These are phyloP conservation scores for Acipenser oxyrinchus DNA, from an alignment of 2,797 vertebrate species.

Conservation along the genomic window DNA sequence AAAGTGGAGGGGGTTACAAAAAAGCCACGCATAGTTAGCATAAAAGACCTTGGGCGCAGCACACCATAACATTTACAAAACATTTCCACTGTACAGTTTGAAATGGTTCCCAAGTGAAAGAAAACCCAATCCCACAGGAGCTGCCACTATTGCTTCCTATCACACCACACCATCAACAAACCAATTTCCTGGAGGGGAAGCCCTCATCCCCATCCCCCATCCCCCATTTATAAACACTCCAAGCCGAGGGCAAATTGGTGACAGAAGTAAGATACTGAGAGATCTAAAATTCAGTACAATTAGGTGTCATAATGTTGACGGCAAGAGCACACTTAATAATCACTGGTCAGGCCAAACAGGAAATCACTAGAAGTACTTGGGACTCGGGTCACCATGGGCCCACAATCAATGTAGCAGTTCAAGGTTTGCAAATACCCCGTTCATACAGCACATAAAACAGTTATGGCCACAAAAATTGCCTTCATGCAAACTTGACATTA, in stretches of 20 bases:
- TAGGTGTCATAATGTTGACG: not conserved
- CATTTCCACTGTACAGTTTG: constrained; percentile 28
- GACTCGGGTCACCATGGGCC: constrained; percentile 11
- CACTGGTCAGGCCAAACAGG: constrained; percentile 17
- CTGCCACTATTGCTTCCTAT: constrained; percentile 21
- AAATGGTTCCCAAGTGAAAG: constrained; percentile 22
- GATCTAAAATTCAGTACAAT: constrained; percentile 14
- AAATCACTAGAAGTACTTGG: constrained; percentile 43
- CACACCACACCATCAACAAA: constrained; percentile 39
- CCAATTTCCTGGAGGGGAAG: constrained; percentile 43
- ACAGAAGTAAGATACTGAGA: constrained; percentile 18
- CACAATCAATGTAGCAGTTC: no score
- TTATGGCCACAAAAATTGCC: no score
- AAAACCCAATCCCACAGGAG: not conserved
- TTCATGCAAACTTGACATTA: no score
- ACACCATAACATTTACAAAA: constrained; percentile 42
- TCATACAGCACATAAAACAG: no score
- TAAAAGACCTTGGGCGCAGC: constrained; percentile 25
- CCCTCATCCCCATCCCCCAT: constrained; percentile 31
- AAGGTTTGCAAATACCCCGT: no score
- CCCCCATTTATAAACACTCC: constrained; percentile 47
- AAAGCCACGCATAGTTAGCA: constrained; percentile 18
- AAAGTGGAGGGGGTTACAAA: constrained; percentile 8
- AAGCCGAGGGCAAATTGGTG: constrained; percentile 26
- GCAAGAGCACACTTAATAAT: constrained; percentile 4